Evolutionary conservation across 2,797 vertebrate species (phyloP), one percentile per base, ranked within the genome.

Genomic region (Falco cherrug): DNA sequence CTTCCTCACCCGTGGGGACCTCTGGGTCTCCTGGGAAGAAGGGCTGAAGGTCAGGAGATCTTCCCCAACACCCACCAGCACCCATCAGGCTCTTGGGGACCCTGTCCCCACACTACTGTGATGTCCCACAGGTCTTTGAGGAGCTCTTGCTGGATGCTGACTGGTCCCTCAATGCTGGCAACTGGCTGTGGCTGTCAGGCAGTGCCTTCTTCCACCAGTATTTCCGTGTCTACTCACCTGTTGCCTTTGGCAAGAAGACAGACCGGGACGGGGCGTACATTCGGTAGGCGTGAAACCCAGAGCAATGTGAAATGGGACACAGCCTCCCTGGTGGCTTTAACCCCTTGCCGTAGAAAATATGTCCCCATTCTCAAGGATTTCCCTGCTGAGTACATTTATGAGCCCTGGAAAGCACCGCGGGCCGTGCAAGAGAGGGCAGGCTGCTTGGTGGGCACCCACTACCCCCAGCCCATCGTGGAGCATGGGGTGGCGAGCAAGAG

Each of bases 171-270:
- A 98, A 98, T 16, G 97, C 98, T 24, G 98, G 97, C n/a, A 99
- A 98, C 95, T 98, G 98, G 98, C 97, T 98, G 95, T 98, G 98
- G 98, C 98, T 98, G 29, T 98, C 98, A 1, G 98, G 98, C 9
- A 98, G 98, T 9, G 54, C 98, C 31, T 98, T 98, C 96, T 98
- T 98, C 94, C 98, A 98, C 78, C 98, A 98, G 54, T 98, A 95
- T 84, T 98, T 98, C 96, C 97, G 96, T 4, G 91, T 98, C 84
- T 98, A 98, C 90, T 98, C 98, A 3, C 98, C 98, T 2, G 37
- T 98, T 0, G 95, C 98, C 16, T 98, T 98, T 10, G 98, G 98
- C 77, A 98, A 98, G 89, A 98, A 98, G 96, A 98, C 98, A 0
- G 98, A 98, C 91, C 97, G 97, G 97, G 68, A 97, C 95, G n/a